Base-by-base conservation (phyloP, 1,140 invertebrate genomes). In the Papilio helenus region DNA sequence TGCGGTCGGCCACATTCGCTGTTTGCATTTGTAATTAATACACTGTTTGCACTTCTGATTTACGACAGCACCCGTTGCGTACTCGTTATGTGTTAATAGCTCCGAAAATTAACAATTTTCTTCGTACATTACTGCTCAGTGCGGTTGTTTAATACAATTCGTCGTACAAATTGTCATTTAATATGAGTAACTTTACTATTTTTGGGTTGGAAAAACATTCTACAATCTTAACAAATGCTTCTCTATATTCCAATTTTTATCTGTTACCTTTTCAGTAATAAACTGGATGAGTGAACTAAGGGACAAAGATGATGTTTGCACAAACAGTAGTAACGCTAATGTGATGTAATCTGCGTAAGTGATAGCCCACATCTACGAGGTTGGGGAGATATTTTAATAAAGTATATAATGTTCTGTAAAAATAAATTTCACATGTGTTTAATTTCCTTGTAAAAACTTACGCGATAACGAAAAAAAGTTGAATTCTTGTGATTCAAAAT, bases 1-100 rank as follows among this genome's bases (percentile, higher is more conserved):
- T 89, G 92, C 88, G 92, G 92, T 86, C 82, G 87, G 90, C 92
- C 92, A 89, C 90, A 92, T 89, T 94, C 85, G 90, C 91, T 94
- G 93, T 94, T 93, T 93, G 93, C 92, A 94, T 94, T 92, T 88
- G 91, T 93, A 94, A 94, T 94, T 94, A 94, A 94, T 94, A 93
- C 91, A 94, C 87, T 94, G 93, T 93, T 94, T 94, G 93, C 88
- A 84, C 89, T 89, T 85, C 89, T 94, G 93, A 94, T 93, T 94
- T 94, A 94, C 93, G 93, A 92, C 89, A 90, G 82, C 87, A 84
- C 90, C 87, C 84, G 85, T 84, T 87, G 83, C 87, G 85, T 83
- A 86, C 86, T 88, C 80, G 90, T 92, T 92, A 93, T 93, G 92
- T 92, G 90, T 92, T 93, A 92, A 94, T 94, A 90, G 90, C 88